A percentile compares a stretch with the other conserved stretches of the same genome.
Evolutionary conservation across 2,797 vertebrate species (phyloP).

Genomic region (Avahi laniger): DNA sequence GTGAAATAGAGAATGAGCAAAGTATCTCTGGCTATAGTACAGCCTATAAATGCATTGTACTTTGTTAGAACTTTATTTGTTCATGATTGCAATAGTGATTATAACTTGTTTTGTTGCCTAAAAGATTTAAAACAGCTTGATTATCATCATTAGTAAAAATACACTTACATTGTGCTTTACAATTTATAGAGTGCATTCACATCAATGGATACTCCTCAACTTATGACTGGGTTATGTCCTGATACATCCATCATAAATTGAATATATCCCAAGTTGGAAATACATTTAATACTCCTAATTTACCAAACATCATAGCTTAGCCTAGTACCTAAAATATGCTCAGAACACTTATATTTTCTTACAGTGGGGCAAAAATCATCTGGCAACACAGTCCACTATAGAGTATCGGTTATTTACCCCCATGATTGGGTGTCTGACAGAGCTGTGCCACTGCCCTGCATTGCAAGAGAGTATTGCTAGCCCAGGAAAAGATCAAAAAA

Average conservation of each 20-base stretch:
- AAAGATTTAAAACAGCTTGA: not conserved
- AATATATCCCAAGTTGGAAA: not conserved
- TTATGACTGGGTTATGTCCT: not conserved
- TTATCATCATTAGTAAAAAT: not conserved
- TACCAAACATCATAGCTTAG: not conserved
- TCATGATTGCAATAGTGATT: not conserved
- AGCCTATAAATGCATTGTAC: not conserved
- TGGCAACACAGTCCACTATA: not conserved
- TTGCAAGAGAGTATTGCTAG: not conserved
- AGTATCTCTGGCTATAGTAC: not conserved
- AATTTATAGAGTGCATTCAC: not conserved
- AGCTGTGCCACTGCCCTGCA: not conserved
- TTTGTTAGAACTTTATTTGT: not conserved
- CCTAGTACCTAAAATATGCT: not conserved
- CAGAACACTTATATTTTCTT: not conserved
- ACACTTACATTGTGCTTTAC: not conserved
- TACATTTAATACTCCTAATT: not conserved
- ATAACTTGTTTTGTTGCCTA: not conserved
- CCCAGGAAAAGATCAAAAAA: not conserved
- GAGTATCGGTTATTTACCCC: not conserved
- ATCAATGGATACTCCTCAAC: not conserved
- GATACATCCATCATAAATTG: not conserved
- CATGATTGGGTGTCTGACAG: not conserved
- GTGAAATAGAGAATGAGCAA: not conserved
- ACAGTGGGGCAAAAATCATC: not conserved